Evolutionary conservation across 2,888 invertebrate species (phyloP).

Genomic region (Amblyjoppa fuscipennis): DNA sequence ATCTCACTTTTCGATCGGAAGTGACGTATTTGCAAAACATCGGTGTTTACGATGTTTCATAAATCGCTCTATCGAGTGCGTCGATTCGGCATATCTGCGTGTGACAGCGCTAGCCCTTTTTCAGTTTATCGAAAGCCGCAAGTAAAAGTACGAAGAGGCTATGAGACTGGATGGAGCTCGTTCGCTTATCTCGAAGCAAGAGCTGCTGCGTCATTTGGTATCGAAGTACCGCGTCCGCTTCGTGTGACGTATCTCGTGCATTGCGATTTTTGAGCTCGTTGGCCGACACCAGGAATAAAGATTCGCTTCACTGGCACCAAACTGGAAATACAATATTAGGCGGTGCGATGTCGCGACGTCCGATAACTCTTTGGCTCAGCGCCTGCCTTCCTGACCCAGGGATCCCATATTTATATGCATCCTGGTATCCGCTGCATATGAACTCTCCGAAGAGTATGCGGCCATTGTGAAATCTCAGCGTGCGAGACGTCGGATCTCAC

Average conservation of each 20-base stretch:
- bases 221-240: slow-evolving; percentile 18
- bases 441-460: slow-evolving; percentile 11
- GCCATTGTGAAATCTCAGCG: slow-evolving; percentile 53
- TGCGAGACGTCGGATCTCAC: slow-evolving; percentile 53
- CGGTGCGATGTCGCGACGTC: slow-evolving; percentile 52
- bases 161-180: not conserved
- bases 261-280: slow-evolving; percentile 35
- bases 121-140: not conserved
- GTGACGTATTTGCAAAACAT: not conserved
- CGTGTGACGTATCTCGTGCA: slow-evolving; percentile 1
- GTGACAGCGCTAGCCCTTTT: not conserved
- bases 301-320: slow-evolving; percentile 52
- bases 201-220: slow-evolving; percentile 11
- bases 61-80: not conserved
- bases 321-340: slow-evolving; percentile 43
- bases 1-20: too few relatives aligned
- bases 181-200: slow-evolving; percentile 22
- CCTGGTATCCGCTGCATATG: slow-evolving; percentile 35
- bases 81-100: not conserved
- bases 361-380: slow-evolving; percentile 66
- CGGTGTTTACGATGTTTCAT: not conserved
- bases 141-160: not conserved
- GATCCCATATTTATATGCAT: slow-evolving; percentile 63
- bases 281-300: slow-evolving; percentile 38
- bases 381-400: slow-evolving; percentile 50